These are phyloP conservation scores for Bicyclus anynana DNA, from an alignment of 1,140 invertebrate genomes.

Conservation along the genomic window DNA sequence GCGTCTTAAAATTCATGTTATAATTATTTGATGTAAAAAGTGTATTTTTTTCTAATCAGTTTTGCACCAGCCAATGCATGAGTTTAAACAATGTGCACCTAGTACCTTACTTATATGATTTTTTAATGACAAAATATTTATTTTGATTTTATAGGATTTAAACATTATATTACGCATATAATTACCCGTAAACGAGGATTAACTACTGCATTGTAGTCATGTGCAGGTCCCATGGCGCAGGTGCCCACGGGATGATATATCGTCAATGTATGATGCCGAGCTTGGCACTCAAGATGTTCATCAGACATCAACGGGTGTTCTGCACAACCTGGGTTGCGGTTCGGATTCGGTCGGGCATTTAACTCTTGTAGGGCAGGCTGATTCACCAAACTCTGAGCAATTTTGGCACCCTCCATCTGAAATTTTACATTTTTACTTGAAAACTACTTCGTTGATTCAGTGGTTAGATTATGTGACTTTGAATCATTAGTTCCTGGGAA, in stretches of 20 bases:
- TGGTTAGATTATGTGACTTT: no score
- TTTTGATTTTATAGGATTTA: no score
- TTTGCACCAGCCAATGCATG: no score
- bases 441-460: no score
- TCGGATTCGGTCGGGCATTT: conserved; percentile 80
- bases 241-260: conserved; percentile 78
- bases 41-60: no score
- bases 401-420: conserved; percentile 85
- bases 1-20: no score
- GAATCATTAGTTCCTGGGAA: no score
- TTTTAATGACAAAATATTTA: no score
- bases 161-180: background rate
- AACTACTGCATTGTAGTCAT: conserved; percentile 78
- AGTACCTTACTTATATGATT: no score
- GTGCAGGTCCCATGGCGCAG: conserved; percentile 80
- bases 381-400: conserved; percentile 80
- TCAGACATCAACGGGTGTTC: conserved; percentile 78
- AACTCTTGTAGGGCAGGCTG: conserved; percentile 81
- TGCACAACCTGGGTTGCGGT: conserved; percentile 80
- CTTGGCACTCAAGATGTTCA: conserved; percentile 78
- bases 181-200: conserved; percentile 52
- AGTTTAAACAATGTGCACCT: no score
- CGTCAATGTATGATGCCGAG: conserved; percentile 65
- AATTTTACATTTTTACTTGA: conserved; percentile 28
- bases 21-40: no score